These are phyloP conservation scores for Eumaeus atala DNA, from an alignment of 1,140 invertebrate species.

Conservation along the genomic window DNA sequence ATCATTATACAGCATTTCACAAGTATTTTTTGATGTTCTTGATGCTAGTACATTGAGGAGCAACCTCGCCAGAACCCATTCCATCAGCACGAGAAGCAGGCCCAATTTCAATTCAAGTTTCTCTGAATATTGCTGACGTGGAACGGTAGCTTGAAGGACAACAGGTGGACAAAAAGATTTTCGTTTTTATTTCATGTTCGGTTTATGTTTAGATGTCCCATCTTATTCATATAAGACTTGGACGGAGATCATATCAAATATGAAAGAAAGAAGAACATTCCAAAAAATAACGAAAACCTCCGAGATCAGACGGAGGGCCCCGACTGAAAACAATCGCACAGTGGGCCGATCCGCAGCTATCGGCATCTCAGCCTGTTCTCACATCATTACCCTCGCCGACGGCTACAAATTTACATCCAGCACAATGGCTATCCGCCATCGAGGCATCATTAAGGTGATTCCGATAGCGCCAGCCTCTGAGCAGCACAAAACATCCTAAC, in stretches of 20 bases:
- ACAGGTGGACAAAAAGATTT: too few species aligned
- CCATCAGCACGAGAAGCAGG: too few species aligned
- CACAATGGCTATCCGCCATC: conserved; percentile 73
- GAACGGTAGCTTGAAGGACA: too few species aligned
- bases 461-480: conserved; percentile 61
- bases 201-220: too few species aligned
- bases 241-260: neutral
- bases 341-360: conserved; percentile 62
- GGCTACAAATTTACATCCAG: conserved; percentile 74
- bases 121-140: too few species aligned
- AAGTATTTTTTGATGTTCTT: too few species aligned
- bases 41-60: too few species aligned
- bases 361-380: conserved; percentile 72
- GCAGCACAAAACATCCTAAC: conserved; percentile 36
- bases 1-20: too few species aligned
- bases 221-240: too few species aligned
- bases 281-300: conserved; percentile 13
- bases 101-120: too few species aligned
- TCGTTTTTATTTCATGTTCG: too few species aligned
- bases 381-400: conserved; percentile 74
- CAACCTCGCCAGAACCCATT: too few species aligned
- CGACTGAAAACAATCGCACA: conserved; percentile 30
- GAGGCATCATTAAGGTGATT: conserved; percentile 74
- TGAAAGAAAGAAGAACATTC: neutral
- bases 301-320: conserved; percentile 30